Conservation (phyloP, 2,113 vertebrate genomes). For the Dunckerocampus dactyliophorus region DNA sequence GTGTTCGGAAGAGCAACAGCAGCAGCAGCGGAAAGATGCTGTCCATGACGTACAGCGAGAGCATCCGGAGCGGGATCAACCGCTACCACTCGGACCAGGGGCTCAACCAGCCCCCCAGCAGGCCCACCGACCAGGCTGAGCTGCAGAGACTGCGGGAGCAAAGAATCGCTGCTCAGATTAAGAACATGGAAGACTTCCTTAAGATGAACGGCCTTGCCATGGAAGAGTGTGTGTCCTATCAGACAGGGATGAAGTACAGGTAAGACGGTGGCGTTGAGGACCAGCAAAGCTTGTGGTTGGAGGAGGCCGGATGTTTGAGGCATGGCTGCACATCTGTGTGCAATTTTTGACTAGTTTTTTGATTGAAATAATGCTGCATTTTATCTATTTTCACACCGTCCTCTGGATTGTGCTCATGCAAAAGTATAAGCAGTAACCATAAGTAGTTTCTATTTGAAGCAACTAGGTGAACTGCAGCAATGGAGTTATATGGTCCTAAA, state of each 20-base stretch:
- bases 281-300: conserved; percentile 15
- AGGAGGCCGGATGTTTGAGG: conserved; percentile 5
- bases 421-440: conserved; percentile 44
- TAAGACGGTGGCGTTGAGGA: conserved; percentile 72
- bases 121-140: conserved; percentile 78
- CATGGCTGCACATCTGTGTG: background rate
- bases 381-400: conserved; percentile 11
- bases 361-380: background rate
- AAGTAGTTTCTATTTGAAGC: conserved; percentile 70
- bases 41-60: conserved; percentile 96
- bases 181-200: conserved; percentile 96
- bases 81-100: conserved; percentile 91
- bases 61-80: conserved; percentile 90
- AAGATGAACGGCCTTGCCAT: conserved; percentile 91
- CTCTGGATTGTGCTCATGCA: conserved; percentile 37
- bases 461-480: conserved; percentile 62
- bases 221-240: conserved; percentile 84
- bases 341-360: background rate
- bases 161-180: conserved; percentile 83
- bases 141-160: conserved; percentile 88
- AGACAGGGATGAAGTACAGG: conserved; percentile 97
- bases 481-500: no score
- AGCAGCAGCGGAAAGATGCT: conserved; percentile 82
- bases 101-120: conserved; percentile 76
- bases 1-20: conserved; percentile 75